Evolutionary conservation across 2,113 vertebrate species (phyloP).

Genomic region (Mohoua ochrocephala): DNA sequence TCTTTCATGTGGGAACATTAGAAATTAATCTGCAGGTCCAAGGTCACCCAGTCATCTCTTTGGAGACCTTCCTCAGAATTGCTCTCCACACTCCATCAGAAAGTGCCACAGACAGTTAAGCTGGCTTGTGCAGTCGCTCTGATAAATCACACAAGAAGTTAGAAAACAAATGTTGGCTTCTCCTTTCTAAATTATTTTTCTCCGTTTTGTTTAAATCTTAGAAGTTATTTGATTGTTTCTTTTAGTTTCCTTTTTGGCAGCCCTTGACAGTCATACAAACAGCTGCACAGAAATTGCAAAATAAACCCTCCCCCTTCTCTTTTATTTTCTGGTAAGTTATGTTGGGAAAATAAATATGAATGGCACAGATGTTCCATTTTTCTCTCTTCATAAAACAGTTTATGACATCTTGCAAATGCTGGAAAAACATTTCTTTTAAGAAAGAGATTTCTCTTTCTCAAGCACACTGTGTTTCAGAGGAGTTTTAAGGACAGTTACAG

Average conservation of each 20-base stretch:
- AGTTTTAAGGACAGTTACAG: not conserved
- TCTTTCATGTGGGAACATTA: slow-evolving; percentile 17
- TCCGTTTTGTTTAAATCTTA: slow-evolving; percentile 36
- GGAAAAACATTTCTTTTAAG: slow-evolving; percentile 24
- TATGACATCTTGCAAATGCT: slow-evolving; percentile 43
- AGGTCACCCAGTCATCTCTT: not conserved
- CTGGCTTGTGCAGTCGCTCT: not conserved
- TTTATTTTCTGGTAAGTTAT: slow-evolving; percentile 53
- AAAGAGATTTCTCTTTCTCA: slow-evolving; percentile 11
- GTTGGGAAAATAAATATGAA: slow-evolving; percentile 63
- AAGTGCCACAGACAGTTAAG: not conserved
- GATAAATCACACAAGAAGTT: not conserved
- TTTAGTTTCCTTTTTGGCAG: slow-evolving; percentile 25
- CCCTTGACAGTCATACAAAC: not conserved
- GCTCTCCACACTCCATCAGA: not conserved
- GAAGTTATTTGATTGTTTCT: slow-evolving; percentile 29
- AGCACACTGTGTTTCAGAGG: not conserved
- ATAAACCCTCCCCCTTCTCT: not conserved
- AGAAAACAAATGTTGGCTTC: slow-evolving; percentile 16
- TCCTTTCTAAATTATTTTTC: not conserved
- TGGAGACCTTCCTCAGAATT: not conserved
- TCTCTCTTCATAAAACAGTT: slow-evolving; percentile 35
- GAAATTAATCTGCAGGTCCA: not conserved
- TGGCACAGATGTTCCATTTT: slow-evolving; percentile 36
- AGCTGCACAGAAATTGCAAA: slow-evolving; percentile 47